Evolutionary conservation across 2,888 invertebrate genomes (phyloP).

Genomic region (Sinodicranocentrus sp.): DNA sequence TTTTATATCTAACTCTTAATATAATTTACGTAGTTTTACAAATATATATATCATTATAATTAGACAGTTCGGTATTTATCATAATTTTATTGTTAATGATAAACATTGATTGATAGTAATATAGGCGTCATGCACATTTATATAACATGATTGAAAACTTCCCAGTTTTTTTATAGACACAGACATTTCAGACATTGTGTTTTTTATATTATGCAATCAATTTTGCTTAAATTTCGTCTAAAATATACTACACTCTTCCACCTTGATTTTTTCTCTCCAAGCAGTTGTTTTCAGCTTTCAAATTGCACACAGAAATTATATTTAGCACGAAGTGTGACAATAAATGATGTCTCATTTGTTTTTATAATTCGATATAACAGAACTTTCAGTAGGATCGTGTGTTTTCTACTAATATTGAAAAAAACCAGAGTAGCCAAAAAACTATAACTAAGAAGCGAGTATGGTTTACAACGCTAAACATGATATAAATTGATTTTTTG

Average conservation of each 20-base stretch:
- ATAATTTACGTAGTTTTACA: not conserved
- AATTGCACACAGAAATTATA: too few species aligned
- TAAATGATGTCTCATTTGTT: too few species aligned
- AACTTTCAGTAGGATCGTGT: too few species aligned
- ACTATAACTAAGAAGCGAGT: too few species aligned
- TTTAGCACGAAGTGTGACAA: too few species aligned
- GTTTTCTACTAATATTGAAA: too few species aligned
- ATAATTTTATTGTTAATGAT: not conserved
- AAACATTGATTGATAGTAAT: not conserved
- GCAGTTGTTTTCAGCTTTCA: too few species aligned
- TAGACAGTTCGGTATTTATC: not conserved
- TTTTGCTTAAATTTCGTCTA: not conserved
- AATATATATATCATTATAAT: conserved; percentile 1
- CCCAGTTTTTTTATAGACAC: not conserved
- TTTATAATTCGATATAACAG: too few species aligned
- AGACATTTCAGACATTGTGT: not conserved
- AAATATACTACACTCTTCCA: conserved; percentile 1
- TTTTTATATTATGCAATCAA: not conserved
- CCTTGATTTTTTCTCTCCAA: too few species aligned
- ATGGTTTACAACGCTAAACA: too few species aligned
- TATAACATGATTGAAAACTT: not conserved
- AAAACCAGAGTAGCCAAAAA: too few species aligned
- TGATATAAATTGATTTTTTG: conserved; percentile 13
- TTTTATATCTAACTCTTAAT: not conserved
- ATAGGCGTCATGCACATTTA: not conserved